phyloP scores from a whole-genome alignment of 37 sponge, comb jelly and placozoan species.

The Spongia lamella region DNA sequence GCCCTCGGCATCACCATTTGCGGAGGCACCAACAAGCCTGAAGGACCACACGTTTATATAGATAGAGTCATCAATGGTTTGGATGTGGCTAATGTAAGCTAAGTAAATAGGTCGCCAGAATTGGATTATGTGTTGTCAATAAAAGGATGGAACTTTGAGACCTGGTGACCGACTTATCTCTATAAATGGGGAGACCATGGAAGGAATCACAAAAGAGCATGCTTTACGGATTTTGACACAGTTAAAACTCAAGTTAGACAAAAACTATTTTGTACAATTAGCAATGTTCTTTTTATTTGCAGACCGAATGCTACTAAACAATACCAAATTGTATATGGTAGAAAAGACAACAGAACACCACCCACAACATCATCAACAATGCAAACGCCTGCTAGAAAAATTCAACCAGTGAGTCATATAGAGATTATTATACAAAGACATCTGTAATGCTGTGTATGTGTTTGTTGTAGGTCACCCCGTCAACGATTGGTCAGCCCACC shows the following conservation, averaged over 20 bases:
- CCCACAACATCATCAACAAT: no score
- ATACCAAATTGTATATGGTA: no score
- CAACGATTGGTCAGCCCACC: no score
- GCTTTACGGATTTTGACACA: slow-evolving; percentile 66
- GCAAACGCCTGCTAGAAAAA: no score
- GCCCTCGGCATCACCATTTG: slow-evolving; percentile 62
- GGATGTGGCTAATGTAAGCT: slow-evolving; percentile 67
- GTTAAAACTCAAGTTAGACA: slow-evolving; percentile 53
- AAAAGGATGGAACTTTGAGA: slow-evolving; percentile 58
- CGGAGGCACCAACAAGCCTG: slow-evolving; percentile 46
- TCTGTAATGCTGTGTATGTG: no score
- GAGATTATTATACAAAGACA: no score
- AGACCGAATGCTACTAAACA: no score
- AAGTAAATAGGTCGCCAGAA: background rate
- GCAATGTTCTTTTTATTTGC: no score
- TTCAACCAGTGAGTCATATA: no score
- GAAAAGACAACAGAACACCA: no score
- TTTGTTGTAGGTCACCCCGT: no score
- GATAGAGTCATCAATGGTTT: slow-evolving; percentile 69
- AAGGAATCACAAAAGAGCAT: slow-evolving; percentile 44
- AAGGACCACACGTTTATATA: slow-evolving; percentile 67
- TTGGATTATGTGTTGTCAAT: background rate
- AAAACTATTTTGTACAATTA: no score
- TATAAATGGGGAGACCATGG: slow-evolving; percentile 71
- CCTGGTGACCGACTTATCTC: slow-evolving; percentile 69